Evolutionary conservation across 2,888 invertebrate genomes (phyloP), one percentile per base, ranked within the genome.

Genomic region (Euclidia mi): DNA sequence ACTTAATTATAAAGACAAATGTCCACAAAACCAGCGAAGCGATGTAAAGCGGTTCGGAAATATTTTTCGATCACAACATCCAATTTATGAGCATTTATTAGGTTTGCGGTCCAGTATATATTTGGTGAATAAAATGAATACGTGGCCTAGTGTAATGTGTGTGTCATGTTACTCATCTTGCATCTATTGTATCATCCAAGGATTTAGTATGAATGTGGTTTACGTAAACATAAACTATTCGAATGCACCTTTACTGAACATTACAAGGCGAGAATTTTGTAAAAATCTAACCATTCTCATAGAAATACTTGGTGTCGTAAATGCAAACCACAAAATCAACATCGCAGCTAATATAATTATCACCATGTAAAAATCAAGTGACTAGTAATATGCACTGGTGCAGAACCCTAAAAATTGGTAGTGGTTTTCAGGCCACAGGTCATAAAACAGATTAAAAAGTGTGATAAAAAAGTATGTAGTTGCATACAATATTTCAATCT

Each of bases 41-140:
- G 12, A 12, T 6, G 14, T 14, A 6, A 14, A 34, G 34, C 14
- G 12, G 9, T 14, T 0, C 6, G 20, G 11, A 4, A 12, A 15
- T 20, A 38, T 11, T 18, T 18, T 40, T 40, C 31, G 14, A 15
- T 29, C 17, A n/a, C 17, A 28, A 29, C 34, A 38, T 17, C 11
- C 38, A 47, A 38, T 38, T 38, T 38, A 29, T 37, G 40, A 38
- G 15, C 11, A 47, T 47, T 48, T 48, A 48, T 48, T 31, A 48
- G 20, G 14, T 42, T 68, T 40, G 15, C 9, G 31, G 29, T 40
- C 32, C 6, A 10, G 31, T 48, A 7, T 32, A 20, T 14, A 32
- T 40, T 48, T 14, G 32, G n/a, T 6, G 15, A 40, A 47, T 31
- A 32, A 32, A 32, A 11, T 14, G 20, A 20, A 32, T n/a, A n/a